phyloP scores from a whole-genome alignment of 2,797 vertebrate genomes.

The Saxicola maurus region DNA sequence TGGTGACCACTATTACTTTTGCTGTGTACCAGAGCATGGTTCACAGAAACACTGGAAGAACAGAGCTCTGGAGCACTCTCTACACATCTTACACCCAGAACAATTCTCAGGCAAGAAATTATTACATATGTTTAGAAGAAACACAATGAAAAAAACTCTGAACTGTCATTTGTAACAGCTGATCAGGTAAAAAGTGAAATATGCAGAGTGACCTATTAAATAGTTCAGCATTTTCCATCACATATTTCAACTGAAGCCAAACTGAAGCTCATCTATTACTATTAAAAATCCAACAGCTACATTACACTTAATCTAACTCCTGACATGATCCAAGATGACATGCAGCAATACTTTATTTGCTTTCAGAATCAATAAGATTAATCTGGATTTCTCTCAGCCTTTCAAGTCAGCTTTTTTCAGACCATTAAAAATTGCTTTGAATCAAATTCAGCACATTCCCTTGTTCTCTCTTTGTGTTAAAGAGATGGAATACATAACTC shows the following conservation, averaged over 20 bases:
- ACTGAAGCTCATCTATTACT: neutral
- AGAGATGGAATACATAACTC: neutral
- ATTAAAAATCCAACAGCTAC: neutral
- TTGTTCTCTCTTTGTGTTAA: neutral
- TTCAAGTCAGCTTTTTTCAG: neutral
- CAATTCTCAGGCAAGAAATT: neutral
- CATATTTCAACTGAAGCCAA: neutral
- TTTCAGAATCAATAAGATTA: slow-evolving; percentile 18
- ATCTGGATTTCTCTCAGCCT: neutral
- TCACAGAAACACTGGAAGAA: neutral
- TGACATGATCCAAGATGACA: neutral
- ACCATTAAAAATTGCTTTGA: neutral
- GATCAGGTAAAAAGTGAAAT: neutral
- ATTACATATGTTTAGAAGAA: neutral
- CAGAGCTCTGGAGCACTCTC: neutral
- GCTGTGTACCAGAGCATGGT: neutral
- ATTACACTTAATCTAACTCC: neutral
- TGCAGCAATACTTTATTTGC: neutral
- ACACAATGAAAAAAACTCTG: neutral
- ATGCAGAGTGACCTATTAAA: neutral
- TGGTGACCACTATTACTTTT: neutral
- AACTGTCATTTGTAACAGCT: neutral
- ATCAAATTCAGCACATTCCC: neutral
- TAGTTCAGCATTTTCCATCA: neutral
- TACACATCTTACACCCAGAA: neutral